A percentile compares a stretch with the other conserved stretches of the same genome.
Conservation (phyloP, 2,888 invertebrate genomes). For the Parochlus steinenii region DNA sequence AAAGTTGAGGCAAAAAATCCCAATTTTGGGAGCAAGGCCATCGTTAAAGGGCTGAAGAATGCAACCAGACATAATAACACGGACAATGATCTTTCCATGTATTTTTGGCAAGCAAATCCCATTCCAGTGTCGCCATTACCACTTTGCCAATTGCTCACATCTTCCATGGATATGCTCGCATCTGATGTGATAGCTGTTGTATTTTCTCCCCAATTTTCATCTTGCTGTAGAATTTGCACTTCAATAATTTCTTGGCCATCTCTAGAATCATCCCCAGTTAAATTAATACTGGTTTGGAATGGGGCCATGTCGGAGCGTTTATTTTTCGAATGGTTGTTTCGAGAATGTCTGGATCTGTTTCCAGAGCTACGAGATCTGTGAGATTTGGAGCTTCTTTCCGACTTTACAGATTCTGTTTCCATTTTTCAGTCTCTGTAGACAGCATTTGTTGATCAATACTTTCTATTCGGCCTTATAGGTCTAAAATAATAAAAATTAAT, state of each 20-base stretch:
- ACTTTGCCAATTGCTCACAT: slow-evolving; percentile 74
- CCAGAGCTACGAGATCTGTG: slow-evolving; percentile 42
- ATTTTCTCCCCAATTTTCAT: slow-evolving; percentile 98
- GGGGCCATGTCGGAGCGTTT: slow-evolving; percentile 62
- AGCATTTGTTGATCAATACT: too few species aligned
- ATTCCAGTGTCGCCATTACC: slow-evolving; percentile 54
- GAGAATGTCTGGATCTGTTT: slow-evolving; percentile 42
- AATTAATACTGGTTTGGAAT: slow-evolving; percentile 71
- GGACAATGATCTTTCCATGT: slow-evolving; percentile 66
- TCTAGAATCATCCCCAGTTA: slow-evolving; percentile 48
- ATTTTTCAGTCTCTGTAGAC: too few species aligned
- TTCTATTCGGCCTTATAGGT: too few species aligned
- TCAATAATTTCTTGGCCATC: slow-evolving; percentile 87
- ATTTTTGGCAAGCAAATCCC: slow-evolving; percentile 62
- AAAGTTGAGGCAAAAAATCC: slow-evolving; percentile 64
- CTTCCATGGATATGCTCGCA: slow-evolving; percentile 86
- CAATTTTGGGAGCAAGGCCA: slow-evolving; percentile 87
- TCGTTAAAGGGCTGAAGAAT: slow-evolving; percentile 81
- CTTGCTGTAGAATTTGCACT: slow-evolving; percentile 89
- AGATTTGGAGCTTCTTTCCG: slow-evolving; percentile 75
- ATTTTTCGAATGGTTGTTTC: slow-evolving; percentile 42
- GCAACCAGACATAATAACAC: slow-evolving; percentile 64
- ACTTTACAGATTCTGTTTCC: slow-evolving; percentile 90
- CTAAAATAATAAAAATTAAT: too few species aligned
- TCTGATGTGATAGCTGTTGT: slow-evolving; percentile 95